Evolutionary conservation across 2,113 vertebrate species (phyloP).

Genomic region (Gadus chalcogrammus): DNA sequence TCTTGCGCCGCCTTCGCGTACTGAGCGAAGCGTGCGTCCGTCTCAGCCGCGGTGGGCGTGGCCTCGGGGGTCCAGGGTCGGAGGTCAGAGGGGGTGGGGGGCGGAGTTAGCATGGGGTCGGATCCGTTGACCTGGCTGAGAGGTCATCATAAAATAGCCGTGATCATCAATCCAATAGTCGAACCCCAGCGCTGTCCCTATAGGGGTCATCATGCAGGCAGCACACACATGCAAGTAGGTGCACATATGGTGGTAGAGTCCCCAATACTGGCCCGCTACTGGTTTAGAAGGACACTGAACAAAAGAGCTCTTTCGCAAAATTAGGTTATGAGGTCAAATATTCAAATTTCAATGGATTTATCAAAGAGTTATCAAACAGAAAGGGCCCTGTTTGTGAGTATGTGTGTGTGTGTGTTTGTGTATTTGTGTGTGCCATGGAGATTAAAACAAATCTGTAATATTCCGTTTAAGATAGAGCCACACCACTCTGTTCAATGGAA

Average conservation of each 20-base stretch:
- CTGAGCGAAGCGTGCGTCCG: conserved; percentile 61
- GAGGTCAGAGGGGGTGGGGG: conserved; percentile 24
- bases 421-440: conserved; percentile 18
- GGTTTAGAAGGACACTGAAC: too few relatives aligned
- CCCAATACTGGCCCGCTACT: too few relatives aligned
- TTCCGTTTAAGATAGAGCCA: background rate
- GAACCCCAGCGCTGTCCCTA: conserved; percentile 1
- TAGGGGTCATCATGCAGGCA: background rate
- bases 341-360: too few relatives aligned
- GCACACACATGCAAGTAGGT: conserved; percentile 2
- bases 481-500: background rate
- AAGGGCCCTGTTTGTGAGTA: background rate
- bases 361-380: background rate
- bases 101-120: conserved; percentile 9
- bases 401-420: background rate
- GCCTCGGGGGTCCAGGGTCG: conserved; percentile 17
- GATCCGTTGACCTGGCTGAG: conserved; percentile 48
- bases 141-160: conserved; percentile 37
- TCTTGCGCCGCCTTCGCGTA: conserved; percentile 36
- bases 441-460: conserved; percentile 36
- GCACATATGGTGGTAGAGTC: conserved; percentile 27
- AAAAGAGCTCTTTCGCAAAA: too few relatives aligned
- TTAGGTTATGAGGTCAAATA: too few relatives aligned
- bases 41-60: conserved; percentile 34
- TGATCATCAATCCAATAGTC: conserved; percentile 16